These are phyloP conservation scores for Sympetrum striolatum DNA, from an alignment of 2,888 invertebrate genomes.

Conservation along the genomic window DNA sequence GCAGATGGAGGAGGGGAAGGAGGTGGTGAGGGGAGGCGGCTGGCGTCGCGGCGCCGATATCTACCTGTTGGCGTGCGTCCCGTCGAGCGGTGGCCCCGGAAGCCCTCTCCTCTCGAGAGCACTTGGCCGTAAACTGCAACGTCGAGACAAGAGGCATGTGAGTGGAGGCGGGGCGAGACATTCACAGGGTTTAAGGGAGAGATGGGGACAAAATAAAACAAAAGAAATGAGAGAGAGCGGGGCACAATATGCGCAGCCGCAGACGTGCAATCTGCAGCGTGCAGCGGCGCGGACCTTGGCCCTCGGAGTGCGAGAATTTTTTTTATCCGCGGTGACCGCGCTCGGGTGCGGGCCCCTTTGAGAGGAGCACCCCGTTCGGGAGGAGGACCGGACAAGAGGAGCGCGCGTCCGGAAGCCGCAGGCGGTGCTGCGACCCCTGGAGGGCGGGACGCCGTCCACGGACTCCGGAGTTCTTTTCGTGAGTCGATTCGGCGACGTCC, in stretches of 20 bases:
- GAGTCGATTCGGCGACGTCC: neutral
- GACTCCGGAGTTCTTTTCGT: too few species aligned
- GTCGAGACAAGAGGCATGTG: conserved; percentile 32
- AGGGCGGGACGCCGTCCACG: neutral
- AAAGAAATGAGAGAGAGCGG: neutral
- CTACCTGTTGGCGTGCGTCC: conserved; percentile 39
- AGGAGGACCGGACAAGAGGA: neutral
- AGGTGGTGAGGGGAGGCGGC: neutral
- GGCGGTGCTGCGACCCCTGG: neutral
- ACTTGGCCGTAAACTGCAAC: conserved; percentile 37
- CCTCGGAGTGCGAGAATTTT: neutral
- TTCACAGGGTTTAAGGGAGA: conserved; percentile 8
- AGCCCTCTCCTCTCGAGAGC: conserved; percentile 41
- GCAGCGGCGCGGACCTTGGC: neutral
- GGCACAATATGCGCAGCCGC: neutral
- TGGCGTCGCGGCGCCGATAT: conserved; percentile 21
- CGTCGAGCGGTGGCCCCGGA: conserved; percentile 23
- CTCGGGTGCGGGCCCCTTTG: neutral
- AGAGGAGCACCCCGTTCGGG: neutral
- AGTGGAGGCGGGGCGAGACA: conserved; percentile 35
- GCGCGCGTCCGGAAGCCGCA: neutral
- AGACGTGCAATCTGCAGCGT: neutral
- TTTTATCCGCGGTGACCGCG: neutral
- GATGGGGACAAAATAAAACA: neutral
- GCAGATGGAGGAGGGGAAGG: neutral